Base-by-base conservation (phyloP, 2,888 invertebrate species). In the Aphidoletes aphidimyza region DNA sequence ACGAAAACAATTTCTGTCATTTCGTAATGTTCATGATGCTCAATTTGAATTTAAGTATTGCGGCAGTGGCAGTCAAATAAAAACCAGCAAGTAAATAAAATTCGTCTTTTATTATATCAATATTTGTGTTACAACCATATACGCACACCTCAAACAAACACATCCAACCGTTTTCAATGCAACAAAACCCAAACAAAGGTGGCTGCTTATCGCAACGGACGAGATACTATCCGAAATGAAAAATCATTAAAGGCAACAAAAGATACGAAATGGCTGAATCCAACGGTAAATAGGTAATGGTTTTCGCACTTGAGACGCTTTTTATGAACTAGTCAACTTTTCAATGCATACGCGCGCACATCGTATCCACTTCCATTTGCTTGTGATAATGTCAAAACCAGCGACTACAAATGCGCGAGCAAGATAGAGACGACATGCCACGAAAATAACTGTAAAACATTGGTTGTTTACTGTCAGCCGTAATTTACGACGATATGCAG, bases 101-200 rank as follows among this genome's bases (percentile, higher is more conserved):
- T 54, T 54, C 54, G 8, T n/a, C n/a, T n/a, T 54, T 54, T 54
- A 54, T 54, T 54, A 26, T 54, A 22, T 54, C 54, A 54, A 54
- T 54, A 26, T 54, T 54, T 54, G 54, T 22, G 3, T 54, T 22
- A n/a, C n/a, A n/a, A n/a, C 26, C 3, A 26, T 22, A 54, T 19
- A 26, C 54, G 26, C 0, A 26, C 54, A 11, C 2, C 3, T 2
- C 54, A 26, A 54, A 11, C 9, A 2, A 49, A 19, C 9, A 3
- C 49, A 19, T 49, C 3, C 49, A 19, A 19, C 11, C 49, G 17
- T 49, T 49, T 49, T 9, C 49, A 49, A 19, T 19, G 49, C 2
- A 49, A 54, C 54, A 19, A 26, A 26, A 14, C 6, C 8, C 42
- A 42, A 42, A 42, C 14, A 42, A 42, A 42, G 42, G 42, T 42